Conservation (phyloP, 2,888 invertebrate species). For the Callosobruchus maculatus region DNA sequence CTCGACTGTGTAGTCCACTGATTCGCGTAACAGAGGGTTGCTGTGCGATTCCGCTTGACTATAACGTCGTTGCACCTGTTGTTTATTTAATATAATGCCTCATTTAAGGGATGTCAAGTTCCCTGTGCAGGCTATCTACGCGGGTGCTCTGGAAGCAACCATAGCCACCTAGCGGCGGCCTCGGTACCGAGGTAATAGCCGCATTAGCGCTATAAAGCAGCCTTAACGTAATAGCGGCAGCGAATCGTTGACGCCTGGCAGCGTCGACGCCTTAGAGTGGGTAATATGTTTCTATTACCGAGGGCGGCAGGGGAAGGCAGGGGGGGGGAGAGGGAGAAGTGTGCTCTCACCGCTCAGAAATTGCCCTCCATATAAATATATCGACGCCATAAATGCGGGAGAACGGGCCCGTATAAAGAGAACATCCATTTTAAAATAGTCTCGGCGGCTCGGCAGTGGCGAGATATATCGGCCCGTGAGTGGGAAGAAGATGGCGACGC, state of each 20-base stretch:
- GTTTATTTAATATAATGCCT: too few relatives aligned
- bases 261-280: conserved; percentile 37
- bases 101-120: too few relatives aligned
- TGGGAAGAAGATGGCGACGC: not conserved
- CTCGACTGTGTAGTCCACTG: too few relatives aligned
- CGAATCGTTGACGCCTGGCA: conserved; percentile 46
- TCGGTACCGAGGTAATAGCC: conserved; percentile 10
- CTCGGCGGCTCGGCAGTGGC: too few relatives aligned
- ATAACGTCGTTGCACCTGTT: too few relatives aligned
- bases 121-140: too few relatives aligned
- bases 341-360: conserved; percentile 41
- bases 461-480: conserved; percentile 31
- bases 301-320: conserved; percentile 43
- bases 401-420: conserved; percentile 49
- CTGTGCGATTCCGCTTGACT: too few relatives aligned
- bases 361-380: conserved; percentile 53
- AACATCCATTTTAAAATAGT: conserved; percentile 48
- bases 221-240: conserved; percentile 50
- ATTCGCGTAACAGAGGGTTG: too few relatives aligned
- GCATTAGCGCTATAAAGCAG: conserved; percentile 52
- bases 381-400: conserved; percentile 49
- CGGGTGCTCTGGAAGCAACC: not conserved
- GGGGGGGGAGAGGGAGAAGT: conserved; percentile 40
- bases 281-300: conserved; percentile 53
- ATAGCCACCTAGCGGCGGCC: not conserved